These are phyloP conservation scores for Nebria salina DNA, from an alignment of 2,888 invertebrate species.

Conservation along the genomic window DNA sequence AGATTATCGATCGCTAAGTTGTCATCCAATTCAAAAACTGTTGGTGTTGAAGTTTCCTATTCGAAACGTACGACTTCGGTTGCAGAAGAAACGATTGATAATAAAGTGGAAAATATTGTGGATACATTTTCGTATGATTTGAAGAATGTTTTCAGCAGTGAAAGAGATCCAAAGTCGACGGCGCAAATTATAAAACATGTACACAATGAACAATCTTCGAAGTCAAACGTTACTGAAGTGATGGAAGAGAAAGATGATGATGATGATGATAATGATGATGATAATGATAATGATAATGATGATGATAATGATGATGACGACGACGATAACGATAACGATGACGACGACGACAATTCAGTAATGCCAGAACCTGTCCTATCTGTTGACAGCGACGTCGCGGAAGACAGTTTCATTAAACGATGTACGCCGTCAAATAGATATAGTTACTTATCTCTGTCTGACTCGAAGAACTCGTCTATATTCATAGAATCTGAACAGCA, in stretches of 20 bases:
- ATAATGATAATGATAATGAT: not conserved
- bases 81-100: conserved; percentile 1
- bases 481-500: conserved; percentile 2
- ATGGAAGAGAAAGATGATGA: conserved; percentile 6
- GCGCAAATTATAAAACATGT: conserved; percentile 32
- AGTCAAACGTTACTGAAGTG: conserved; percentile 11
- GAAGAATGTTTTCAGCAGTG: conserved; percentile 24
- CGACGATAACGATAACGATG: not conserved
- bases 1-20: conserved; percentile 11
- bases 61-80: conserved; percentile 28
- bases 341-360: not conserved
- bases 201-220: conserved; percentile 30
- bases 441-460: not conserved
- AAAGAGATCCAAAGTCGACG: conserved; percentile 4
- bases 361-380: conserved; percentile 8
- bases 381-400: conserved; percentile 32
- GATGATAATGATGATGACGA: not conserved
- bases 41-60: conserved; percentile 33
- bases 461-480: not conserved
- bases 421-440: not conserved
- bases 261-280: not conserved
- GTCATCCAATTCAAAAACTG: not conserved
- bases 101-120: conserved; percentile 21
- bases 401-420: conserved; percentile 21
- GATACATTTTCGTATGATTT: conserved; percentile 15